These are phyloP conservation scores for Hypocryptadius cinnamomeus DNA, from an alignment of 2,113 vertebrate genomes.

Conservation along the genomic window DNA sequence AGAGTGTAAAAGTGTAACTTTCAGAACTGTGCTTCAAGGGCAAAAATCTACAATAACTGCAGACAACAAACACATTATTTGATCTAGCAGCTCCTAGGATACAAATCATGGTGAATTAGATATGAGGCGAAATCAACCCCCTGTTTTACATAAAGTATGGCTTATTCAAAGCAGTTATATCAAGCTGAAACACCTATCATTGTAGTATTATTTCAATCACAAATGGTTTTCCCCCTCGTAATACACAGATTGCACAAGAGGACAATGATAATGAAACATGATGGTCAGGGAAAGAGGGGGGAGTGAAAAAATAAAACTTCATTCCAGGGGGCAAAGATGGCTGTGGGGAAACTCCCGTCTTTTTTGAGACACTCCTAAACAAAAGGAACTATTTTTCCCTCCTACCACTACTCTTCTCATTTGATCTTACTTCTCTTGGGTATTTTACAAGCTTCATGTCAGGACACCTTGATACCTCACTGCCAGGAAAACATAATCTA, in stretches of 20 bases:
- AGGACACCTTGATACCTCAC: neutral
- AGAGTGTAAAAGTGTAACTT: neutral
- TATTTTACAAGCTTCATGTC: neutral
- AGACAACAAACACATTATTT: neutral
- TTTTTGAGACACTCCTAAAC: neutral
- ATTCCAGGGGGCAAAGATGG: too few relatives aligned
- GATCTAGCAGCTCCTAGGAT: neutral
- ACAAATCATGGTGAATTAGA: neutral
- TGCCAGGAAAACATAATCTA: neutral
- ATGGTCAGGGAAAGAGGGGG: neutral
- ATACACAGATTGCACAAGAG: neutral
- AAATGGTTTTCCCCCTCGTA: neutral
- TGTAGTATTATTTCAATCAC: neutral
- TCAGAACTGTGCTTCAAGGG: neutral
- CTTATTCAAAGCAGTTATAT: neutral
- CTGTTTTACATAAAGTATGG: neutral
- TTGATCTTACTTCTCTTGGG: neutral
- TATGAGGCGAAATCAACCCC: neutral
- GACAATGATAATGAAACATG: neutral
- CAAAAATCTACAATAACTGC: neutral
- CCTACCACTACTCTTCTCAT: neutral
- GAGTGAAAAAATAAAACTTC: neutral
- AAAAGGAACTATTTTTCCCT: neutral
- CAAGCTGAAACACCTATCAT: neutral
- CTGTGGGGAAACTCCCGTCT: rapidly evolving